Percentiles rank a stretch among this genome's conserved stretches.
Evolutionary conservation across 2,888 invertebrate genomes (phyloP).

Genomic region (Phaonia tiefii): DNA sequence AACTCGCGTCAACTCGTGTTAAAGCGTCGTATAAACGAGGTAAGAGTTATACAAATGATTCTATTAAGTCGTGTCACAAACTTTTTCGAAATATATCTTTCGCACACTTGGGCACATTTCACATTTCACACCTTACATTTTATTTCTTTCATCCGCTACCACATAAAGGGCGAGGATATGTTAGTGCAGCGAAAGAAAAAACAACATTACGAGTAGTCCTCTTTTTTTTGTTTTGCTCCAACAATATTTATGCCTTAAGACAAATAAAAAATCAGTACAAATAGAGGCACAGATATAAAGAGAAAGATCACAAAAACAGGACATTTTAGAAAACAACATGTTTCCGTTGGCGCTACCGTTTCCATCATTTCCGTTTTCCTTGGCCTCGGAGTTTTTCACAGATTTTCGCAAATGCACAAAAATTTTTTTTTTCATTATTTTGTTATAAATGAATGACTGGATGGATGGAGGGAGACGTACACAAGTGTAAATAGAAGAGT

Average conservation of each 20-base stretch:
- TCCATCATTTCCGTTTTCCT: conserved; percentile 67
- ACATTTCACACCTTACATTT: too few relatives aligned
- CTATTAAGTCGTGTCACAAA: too few relatives aligned
- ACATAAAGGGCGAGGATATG: too few relatives aligned
- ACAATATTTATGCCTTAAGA: conserved; percentile 57
- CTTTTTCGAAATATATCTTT: too few relatives aligned
- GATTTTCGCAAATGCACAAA: background rate
- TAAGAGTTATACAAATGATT: too few relatives aligned
- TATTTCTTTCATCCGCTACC: too few relatives aligned
- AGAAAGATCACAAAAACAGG: conserved; percentile 41
- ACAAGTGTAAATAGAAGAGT: too few relatives aligned
- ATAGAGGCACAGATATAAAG: background rate
- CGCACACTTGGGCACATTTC: too few relatives aligned
- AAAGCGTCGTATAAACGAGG: too few relatives aligned
- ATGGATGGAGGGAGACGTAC: conserved; percentile 16
- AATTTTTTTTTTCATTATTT: background rate
- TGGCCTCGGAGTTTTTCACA: conserved; percentile 1
- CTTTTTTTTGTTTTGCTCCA: conserved; percentile 1
- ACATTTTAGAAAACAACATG: conserved; percentile 69
- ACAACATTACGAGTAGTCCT: conserved; percentile 43
- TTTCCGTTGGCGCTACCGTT: conserved; percentile 69
- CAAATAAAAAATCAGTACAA: conserved; percentile 41
- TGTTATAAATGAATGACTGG: conserved; percentile 40
- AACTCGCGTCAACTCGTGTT: too few relatives aligned
- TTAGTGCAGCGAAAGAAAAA: background rate